These are phyloP conservation scores for Caerostris darwini DNA, from an alignment of 1,140 invertebrate species.

Conservation along the genomic window DNA sequence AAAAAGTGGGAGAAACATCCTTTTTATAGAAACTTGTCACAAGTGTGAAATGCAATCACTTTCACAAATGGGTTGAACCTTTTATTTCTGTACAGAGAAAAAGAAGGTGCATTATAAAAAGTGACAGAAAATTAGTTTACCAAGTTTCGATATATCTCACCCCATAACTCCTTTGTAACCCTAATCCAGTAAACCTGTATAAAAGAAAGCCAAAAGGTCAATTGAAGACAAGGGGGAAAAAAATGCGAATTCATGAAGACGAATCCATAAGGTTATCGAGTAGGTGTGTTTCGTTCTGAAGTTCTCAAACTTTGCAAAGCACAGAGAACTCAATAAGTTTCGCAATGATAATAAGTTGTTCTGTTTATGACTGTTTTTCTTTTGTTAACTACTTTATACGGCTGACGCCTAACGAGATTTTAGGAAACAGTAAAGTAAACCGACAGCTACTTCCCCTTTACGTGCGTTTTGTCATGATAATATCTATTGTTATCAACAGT, in stretches of 20 bases:
- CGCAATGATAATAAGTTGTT: not conserved
- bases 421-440: not conserved
- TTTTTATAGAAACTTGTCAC: not conserved
- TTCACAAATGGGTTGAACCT: not conserved
- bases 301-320: not conserved
- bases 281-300: not conserved
- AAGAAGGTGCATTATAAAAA: not conserved
- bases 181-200: conserved; percentile 28
- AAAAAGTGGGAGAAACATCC: too few species aligned
- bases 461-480: not conserved
- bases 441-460: not conserved
- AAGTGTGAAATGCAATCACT: not conserved
- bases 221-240: not conserved
- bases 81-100: not conserved
- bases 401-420: conserved; percentile 19
- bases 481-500: conserved; percentile 1
- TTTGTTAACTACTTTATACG: not conserved
- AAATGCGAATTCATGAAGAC: not conserved
- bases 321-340: not conserved
- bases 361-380: not conserved
- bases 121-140: conserved; percentile 6
- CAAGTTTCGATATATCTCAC: conserved; percentile 12
- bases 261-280: conserved; percentile 25
- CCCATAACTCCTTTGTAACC: conserved; percentile 15
- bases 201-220: conserved; percentile 24